Base-by-base conservation (phyloP, 2,113 vertebrate species). In the Sakesphorus luctuosus region DNA sequence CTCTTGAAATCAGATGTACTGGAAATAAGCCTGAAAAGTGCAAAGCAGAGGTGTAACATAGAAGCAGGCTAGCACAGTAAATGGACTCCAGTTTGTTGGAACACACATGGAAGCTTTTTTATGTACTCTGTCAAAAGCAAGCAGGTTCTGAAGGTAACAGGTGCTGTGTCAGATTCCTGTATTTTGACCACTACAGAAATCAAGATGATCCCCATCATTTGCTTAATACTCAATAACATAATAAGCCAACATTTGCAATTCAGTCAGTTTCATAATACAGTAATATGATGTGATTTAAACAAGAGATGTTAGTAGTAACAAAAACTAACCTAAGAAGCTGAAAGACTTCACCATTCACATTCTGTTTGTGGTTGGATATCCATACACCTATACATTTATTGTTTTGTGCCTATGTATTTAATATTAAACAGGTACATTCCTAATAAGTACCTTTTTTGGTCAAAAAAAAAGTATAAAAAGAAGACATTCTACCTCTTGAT, bases 401-500 rank as follows among this genome's bases (percentile, higher is more conserved):
- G 38, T 67, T 87, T 52, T 80, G 71, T 87, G 89, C 43, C 86
- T 90, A 83, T 53, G 43, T 50, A 84, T 75, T 94, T 74, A 81
- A 35, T 86, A 90, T 82, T 83, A 55, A 96, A 63, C 58, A 96
- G 96, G 94, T 93, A 96, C 95, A 66, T 91, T 92, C 21, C 23
- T 88, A 80, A 8, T 25, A 76, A 59, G 86, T 92, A 93, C 81
- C 69, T 59, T 84, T 96, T 96, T 94, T 81, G 81, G 89, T 82
- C 55, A 89, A 81, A 83, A 79, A 63, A 93, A 80, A 49, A 28
- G n/a, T 46, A 79, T 49, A 58, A 84, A 91, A 90, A 56, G 40
- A 87, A 17, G 13, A 58, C 71, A 62, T 72, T 88, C 73, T 94
- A 84, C 28, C 18, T 89, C 49, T 58, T 74, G 24, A 77, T 89